These are phyloP conservation scores for Charaxes varanes DNA, from an alignment of 1,140 invertebrate species.

Conservation along the genomic window DNA sequence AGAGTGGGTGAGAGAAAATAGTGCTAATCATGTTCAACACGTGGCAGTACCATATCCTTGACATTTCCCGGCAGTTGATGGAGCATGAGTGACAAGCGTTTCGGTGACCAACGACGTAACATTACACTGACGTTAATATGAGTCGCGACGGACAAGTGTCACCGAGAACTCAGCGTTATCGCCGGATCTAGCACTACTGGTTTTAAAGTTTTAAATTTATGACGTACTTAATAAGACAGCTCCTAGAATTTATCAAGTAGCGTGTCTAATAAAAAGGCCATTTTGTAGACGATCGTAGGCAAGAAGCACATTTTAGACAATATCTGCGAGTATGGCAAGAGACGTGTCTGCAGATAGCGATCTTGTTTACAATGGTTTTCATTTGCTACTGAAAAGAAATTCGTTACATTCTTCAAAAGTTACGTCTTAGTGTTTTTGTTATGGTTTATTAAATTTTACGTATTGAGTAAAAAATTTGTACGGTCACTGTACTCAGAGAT, in stretches of 20 bases:
- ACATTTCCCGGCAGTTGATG: slow-evolving; percentile 70
- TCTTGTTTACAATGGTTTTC: slow-evolving; percentile 16
- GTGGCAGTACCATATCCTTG: slow-evolving; percentile 68
- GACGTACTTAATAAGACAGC: slow-evolving; percentile 51
- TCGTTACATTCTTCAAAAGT: slow-evolving; percentile 43
- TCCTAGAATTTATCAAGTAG: slow-evolving; percentile 52
- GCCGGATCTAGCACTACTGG: slow-evolving; percentile 44
- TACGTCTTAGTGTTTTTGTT: slow-evolving; percentile 40
- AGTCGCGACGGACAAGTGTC: slow-evolving; percentile 43
- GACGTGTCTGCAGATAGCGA: slow-evolving; percentile 21
- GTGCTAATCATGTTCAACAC: slow-evolving; percentile 59
- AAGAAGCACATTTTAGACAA: slow-evolving; percentile 29
- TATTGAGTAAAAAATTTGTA: slow-evolving; percentile 59
- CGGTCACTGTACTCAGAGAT: slow-evolving; percentile 26
- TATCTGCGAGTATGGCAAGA: slow-evolving; percentile 20
- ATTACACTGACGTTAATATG: slow-evolving; percentile 66
- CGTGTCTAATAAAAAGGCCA: slow-evolving; percentile 27
- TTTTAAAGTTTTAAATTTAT: slow-evolving; percentile 57
- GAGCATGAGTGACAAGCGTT: slow-evolving; percentile 69
- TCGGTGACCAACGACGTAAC: slow-evolving; percentile 47
- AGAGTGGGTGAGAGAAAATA: slow-evolving; percentile 55
- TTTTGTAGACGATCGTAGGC: slow-evolving; percentile 23
- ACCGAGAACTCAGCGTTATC: slow-evolving; percentile 48
- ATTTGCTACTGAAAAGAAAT: slow-evolving; percentile 16
- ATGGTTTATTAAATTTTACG: slow-evolving; percentile 55